Percentiles rank a stretch among this genome's conserved stretches.
These are phyloP conservation scores for Acromyrmex charruanus DNA, from an alignment of 1,140 invertebrate species.

Conservation along the genomic window DNA sequence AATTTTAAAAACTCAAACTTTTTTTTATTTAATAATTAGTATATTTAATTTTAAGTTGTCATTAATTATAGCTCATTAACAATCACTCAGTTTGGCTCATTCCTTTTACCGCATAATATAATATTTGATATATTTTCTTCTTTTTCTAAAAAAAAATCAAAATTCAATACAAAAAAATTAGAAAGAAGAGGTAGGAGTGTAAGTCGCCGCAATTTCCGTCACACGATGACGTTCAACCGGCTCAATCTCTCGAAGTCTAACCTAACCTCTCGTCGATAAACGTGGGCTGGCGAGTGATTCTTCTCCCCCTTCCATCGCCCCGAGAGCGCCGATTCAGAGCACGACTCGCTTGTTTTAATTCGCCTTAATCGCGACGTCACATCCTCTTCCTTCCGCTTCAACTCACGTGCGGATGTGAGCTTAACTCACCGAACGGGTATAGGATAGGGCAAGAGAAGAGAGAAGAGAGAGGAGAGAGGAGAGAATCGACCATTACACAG, in stretches of 20 bases:
- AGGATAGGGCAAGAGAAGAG: not conserved
- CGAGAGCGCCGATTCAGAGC: constrained; percentile 64
- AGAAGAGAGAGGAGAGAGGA: not conserved
- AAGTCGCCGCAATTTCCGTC: constrained; percentile 25
- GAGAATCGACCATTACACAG: constrained; percentile 4
- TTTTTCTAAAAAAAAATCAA: not conserved
- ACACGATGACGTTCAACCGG: not conserved
- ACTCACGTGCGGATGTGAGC: constrained; percentile 84
- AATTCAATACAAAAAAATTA: not conserved
- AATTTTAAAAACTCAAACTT: too few species aligned
- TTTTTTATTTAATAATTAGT: too few species aligned
- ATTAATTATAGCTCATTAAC: too few species aligned
- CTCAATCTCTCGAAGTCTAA: constrained; percentile 26
- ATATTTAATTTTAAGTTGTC: too few species aligned
- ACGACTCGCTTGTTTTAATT: constrained; percentile 81
- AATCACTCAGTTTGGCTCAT: too few species aligned
- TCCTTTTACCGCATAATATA: too few species aligned
- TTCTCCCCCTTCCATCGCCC: too few species aligned
- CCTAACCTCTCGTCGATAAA: constrained; percentile 33
- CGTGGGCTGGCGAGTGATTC: constrained; percentile 8
- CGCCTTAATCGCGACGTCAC: constrained; percentile 85
- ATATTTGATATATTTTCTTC: not conserved
- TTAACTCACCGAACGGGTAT: constrained; percentile 74
- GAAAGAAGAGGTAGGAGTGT: constrained; percentile 40
- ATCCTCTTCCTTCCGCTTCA: constrained; percentile 85